Percentiles rank a stretch among this genome's conserved stretches.
phyloP scores from a whole-genome alignment of 1,140 invertebrate genomes.

The Halesus radiatus region DNA sequence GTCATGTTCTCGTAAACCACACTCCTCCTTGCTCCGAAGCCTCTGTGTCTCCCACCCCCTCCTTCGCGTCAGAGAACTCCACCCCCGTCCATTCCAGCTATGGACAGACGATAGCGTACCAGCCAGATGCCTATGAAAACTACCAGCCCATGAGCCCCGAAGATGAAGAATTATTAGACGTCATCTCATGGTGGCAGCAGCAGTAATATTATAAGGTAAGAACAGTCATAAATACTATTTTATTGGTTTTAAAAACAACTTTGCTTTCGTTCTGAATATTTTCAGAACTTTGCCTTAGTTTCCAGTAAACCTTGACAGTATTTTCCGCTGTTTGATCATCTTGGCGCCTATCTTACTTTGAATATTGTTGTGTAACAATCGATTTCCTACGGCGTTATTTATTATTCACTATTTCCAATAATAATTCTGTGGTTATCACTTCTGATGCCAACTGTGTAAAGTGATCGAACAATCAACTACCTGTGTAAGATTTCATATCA shows the following conservation, averaged over 20 bases:
- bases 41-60: slow-evolving; percentile 84
- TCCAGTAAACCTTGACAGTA: not conserved
- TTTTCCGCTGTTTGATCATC: too few relatives aligned
- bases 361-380: not conserved
- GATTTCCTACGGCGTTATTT: slow-evolving; percentile 16
- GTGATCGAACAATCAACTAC: slow-evolving; percentile 33
- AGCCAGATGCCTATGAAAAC: slow-evolving; percentile 79
- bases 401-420: slow-evolving; percentile 17
- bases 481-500: slow-evolving; percentile 32
- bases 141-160: slow-evolving; percentile 88
- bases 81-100: slow-evolving; percentile 66
- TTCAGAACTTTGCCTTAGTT: not conserved
- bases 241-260: not conserved
- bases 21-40: slow-evolving; percentile 80
- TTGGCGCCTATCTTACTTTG: not conserved
- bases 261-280: not conserved
- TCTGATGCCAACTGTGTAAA: slow-evolving; percentile 33
- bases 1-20: slow-evolving; percentile 61
- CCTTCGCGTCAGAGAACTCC: slow-evolving; percentile 82
- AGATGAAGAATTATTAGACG: slow-evolving; percentile 92
- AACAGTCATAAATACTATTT: slow-evolving; percentile 4
- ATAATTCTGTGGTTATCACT: slow-evolving; percentile 19
- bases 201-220: slow-evolving; percentile 66
- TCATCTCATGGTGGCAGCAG: slow-evolving; percentile 89
- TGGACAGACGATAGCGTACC: slow-evolving; percentile 62